A percentile compares a stretch with the other conserved stretches of the same genome.
Conservation (phyloP, 2,888 invertebrate genomes). For the Xestia sexstrigata region DNA sequence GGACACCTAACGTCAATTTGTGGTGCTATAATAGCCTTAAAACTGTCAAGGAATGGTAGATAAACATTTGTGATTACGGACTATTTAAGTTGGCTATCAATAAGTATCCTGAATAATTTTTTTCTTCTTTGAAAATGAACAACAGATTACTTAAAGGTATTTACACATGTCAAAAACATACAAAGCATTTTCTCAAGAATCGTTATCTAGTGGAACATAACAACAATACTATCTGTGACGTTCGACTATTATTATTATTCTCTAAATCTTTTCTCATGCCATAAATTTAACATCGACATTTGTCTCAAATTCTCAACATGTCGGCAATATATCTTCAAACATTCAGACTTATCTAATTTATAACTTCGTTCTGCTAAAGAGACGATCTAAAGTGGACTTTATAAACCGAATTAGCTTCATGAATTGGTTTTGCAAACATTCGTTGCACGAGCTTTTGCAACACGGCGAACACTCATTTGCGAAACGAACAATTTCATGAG, state of each 20-base stretch:
- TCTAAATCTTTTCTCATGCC: conserved; percentile 8
- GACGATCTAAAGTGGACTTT: background rate
- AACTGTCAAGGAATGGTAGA: background rate
- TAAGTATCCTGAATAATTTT: background rate
- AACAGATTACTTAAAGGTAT: background rate
- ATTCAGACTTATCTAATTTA: conserved; percentile 49
- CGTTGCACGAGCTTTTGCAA: background rate
- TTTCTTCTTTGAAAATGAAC: background rate
- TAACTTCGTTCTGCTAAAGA: conserved; percentile 23
- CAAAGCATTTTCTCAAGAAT: background rate
- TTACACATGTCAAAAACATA: background rate
- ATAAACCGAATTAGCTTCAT: background rate
- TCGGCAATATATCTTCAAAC: conserved; percentile 47
- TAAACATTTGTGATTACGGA: background rate
- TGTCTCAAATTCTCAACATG: conserved; percentile 44
- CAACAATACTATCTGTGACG: conserved; percentile 10
- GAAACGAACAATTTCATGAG: background rate
- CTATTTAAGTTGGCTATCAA: background rate
- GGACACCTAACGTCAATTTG: background rate
- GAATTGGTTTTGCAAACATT: background rate
- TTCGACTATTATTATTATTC: background rate
- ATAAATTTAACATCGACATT: conserved; percentile 48
- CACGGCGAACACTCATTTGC: background rate
- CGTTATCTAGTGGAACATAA: background rate
- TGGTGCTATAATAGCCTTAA: background rate